A percentile compares a stretch with the other conserved stretches of the same genome.
phyloP scores from a whole-genome alignment of 2,888 invertebrate genomes.

The Drosophila longiperda region DNA sequence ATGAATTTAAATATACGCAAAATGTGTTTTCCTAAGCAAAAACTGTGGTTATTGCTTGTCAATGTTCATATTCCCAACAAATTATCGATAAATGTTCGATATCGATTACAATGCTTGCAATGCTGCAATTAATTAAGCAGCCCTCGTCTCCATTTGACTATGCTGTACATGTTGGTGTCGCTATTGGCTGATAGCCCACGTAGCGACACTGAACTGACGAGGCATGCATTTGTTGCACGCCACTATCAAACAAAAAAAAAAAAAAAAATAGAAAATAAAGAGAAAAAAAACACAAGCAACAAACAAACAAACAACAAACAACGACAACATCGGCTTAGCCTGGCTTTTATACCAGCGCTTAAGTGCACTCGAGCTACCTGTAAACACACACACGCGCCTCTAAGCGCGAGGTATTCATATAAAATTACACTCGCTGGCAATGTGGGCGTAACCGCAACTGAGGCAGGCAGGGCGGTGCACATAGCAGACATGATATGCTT shows the following conservation, averaged over 20 bases:
- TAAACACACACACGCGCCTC: slow-evolving; percentile 71
- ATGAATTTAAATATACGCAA: not conserved
- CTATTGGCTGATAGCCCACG: slow-evolving; percentile 45
- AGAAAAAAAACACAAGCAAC: not conserved
- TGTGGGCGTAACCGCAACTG: slow-evolving; percentile 35
- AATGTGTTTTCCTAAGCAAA: not conserved
- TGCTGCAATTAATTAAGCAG: not conserved
- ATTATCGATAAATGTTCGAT: not conserved
- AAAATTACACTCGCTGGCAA: slow-evolving; percentile 42
- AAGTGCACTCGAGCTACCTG: slow-evolving; percentile 77
- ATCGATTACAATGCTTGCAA: not conserved
- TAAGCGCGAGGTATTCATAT: slow-evolving; percentile 50
- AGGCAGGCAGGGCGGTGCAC: not conserved
- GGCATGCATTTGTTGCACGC: slow-evolving; percentile 58
- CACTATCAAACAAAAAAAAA: slow-evolving; percentile 18
- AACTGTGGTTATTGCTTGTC: not conserved
- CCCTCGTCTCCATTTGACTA: slow-evolving; percentile 23
- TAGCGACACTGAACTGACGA: slow-evolving; percentile 31
- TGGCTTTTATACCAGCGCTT: slow-evolving; percentile 65
- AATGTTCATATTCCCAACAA: not conserved
- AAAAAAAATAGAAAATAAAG: not conserved
- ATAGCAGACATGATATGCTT: slow-evolving; percentile 68
- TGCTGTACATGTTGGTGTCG: slow-evolving; percentile 12
- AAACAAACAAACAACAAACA: slow-evolving; percentile 1
- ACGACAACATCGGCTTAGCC: slow-evolving; percentile 46